Evolutionary conservation across 2,113 vertebrate genomes (phyloP).

Genomic region (Rhinogobius similis): DNA sequence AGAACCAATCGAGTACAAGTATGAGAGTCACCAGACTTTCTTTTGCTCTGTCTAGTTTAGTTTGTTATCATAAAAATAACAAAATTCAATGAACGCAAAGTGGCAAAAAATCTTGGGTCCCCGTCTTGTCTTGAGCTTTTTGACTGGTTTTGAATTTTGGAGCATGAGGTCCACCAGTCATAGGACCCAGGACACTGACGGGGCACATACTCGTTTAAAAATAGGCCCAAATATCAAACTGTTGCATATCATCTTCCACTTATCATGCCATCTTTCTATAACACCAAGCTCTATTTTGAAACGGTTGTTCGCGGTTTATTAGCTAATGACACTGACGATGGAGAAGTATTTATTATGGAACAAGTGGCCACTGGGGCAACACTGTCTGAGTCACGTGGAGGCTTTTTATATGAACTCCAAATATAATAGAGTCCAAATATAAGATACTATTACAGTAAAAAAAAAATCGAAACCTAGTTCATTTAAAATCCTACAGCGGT

Average conservation of each 20-base stretch:
- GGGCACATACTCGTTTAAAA: slow-evolving; percentile 2
- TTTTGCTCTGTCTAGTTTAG: too few relatives aligned
- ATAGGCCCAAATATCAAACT: background rate
- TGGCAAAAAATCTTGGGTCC: too few relatives aligned
- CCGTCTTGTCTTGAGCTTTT: too few relatives aligned
- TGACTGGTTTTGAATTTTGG: background rate
- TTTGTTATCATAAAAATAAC: too few relatives aligned
- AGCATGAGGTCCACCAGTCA: background rate
- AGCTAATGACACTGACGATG: slow-evolving; percentile 8
- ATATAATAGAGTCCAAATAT: background rate
- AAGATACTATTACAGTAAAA: too few relatives aligned
- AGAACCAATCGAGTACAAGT: too few relatives aligned
- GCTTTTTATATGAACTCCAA: background rate
- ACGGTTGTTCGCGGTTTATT: background rate
- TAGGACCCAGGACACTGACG: slow-evolving; percentile 7
- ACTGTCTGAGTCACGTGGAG: background rate
- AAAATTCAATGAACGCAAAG: too few relatives aligned
- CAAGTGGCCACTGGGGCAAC: background rate
- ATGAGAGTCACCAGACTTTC: too few relatives aligned
- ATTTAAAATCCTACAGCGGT: too few relatives aligned
- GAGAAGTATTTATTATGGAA: slow-evolving; percentile 14
- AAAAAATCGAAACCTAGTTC: too few relatives aligned
- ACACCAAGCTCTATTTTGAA: background rate
- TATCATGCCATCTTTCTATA: slow-evolving; percentile 7
- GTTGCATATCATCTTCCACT: background rate